Evolutionary conservation across 1,140 invertebrate species (phyloP).

Genomic region (Diuraphis noxia): DNA sequence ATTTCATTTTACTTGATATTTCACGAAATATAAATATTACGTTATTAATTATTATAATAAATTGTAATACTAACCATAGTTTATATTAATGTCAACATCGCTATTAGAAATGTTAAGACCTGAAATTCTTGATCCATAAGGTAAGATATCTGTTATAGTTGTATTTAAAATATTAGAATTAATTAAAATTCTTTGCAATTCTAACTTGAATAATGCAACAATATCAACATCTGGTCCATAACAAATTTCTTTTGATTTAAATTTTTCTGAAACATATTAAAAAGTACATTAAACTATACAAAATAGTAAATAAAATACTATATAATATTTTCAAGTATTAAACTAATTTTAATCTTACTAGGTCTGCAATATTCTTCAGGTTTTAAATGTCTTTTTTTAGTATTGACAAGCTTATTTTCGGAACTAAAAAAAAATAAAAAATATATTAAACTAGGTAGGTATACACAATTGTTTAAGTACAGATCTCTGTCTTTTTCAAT

Average conservation of each 20-base stretch:
- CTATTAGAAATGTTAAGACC: constrained; percentile 60
- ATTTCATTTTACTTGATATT: not conserved
- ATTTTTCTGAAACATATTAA: constrained; percentile 22
- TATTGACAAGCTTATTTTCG: not conserved
- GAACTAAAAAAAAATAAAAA: not conserved
- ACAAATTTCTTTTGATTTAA: not conserved
- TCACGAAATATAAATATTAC: not conserved
- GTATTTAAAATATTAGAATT: not conserved
- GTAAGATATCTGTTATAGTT: constrained; percentile 27
- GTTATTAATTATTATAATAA: not conserved
- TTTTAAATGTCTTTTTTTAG: not conserved
- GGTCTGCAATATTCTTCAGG: not conserved
- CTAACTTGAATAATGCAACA: not conserved
- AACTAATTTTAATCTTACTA: constrained; percentile 1
- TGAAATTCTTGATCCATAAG: constrained; percentile 63
- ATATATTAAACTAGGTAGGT: not conserved
- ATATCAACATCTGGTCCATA: not conserved
- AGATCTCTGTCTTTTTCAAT: not conserved
- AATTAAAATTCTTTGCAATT: not conserved
- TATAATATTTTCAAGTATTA: not conserved
- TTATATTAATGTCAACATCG: constrained; percentile 64
- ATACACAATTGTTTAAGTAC: not conserved
- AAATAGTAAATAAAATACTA: not conserved
- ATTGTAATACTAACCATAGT: constrained; percentile 58
- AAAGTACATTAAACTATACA: not conserved